Base-by-base conservation (phyloP, 2,113 vertebrate genomes). In the Albula goreensis region DNA sequence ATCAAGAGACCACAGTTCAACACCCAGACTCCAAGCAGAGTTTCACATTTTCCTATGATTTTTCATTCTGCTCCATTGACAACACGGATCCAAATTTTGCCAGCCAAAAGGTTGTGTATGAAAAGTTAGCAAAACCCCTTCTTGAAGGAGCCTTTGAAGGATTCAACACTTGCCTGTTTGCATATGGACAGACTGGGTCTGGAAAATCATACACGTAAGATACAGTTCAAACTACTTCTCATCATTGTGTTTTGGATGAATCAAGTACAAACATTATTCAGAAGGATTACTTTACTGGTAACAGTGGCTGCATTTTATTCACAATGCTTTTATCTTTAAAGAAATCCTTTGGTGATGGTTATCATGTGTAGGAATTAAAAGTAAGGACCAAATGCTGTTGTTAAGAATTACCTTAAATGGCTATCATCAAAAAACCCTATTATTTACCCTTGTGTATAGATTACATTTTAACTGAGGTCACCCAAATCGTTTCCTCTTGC, bases 151-250 rank as follows among this genome's bases (percentile, higher is more conserved):
- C 98, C 53, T 97, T 99, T 50, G 96, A 98, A 88, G 98, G 98
- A 22, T 99, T 97, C 86, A 99, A 99, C 3, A 93, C 97, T 56
- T 99, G 98, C 85, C 94, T 99, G 52, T 99, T 99, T 90, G 98
- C 98, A 17, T 99, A 99, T 2, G 98, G 98, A 0, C 98, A 99
- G 92, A 99, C 98, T 0, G 98, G 98, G 57, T 98, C 98, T 83
- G 98, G 98, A 83, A 99, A 99, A 89, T 99, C 98, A 0, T 99
- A 99, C 88, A 99, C 98, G 98, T 99, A 91, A 95, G 98, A 90
- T 89, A 31, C 25, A 31, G 70, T 74, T 74, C 9, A 74, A 74
- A 74, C 22, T 31, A 6, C 25, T 74, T 74, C 22, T 74, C 19
- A 17, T n/a, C 4, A 25, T n/a, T 22, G 31, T 9, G 17, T 15